Percentiles rank a stretch among this genome's conserved stretches.
Evolutionary conservation across 2,888 invertebrate species (phyloP).

Genomic region (Plebejus argus): DNA sequence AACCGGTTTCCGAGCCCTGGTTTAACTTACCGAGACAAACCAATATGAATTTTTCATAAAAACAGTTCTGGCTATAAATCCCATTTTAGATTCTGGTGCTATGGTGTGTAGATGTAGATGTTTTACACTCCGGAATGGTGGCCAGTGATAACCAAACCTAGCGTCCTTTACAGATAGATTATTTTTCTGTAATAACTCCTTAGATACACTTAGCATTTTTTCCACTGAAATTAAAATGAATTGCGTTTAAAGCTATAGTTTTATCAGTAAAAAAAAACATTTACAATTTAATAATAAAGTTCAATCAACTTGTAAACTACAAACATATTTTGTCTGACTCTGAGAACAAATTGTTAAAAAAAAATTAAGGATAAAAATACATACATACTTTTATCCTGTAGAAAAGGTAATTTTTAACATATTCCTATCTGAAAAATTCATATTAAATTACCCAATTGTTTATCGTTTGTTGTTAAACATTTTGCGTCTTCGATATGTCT

Average conservation of each 20-base stretch:
- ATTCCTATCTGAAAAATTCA: too few relatives aligned
- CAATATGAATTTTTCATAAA: constrained; percentile 89
- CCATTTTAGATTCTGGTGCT: constrained; percentile 88
- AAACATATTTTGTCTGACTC: too few relatives aligned
- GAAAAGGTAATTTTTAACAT: too few relatives aligned
- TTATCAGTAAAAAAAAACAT: neutral
- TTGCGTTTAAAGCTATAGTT: neutral
- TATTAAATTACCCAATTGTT: constrained; percentile 83
- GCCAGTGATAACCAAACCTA: constrained; percentile 91
- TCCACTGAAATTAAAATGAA: constrained; percentile 76
- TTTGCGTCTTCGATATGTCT: constrained; percentile 89
- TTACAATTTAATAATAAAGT: too few relatives aligned
- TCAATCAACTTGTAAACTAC: too few relatives aligned
- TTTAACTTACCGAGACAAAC: constrained; percentile 88
- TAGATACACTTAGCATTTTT: constrained; percentile 81
- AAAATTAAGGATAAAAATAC: too few relatives aligned
- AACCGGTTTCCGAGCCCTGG: too few relatives aligned
- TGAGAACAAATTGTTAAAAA: too few relatives aligned
- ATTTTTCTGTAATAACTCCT: constrained; percentile 70
- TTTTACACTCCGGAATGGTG: constrained; percentile 90
- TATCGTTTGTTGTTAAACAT: constrained; percentile 83
- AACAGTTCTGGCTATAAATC: constrained; percentile 81
- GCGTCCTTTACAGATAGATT: constrained; percentile 68
- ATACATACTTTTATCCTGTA: too few relatives aligned
- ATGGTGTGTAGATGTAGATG: constrained; percentile 95